Evolutionary conservation across 2,888 invertebrate species (phyloP).

Genomic region (Cheiracanthium punctorium): DNA sequence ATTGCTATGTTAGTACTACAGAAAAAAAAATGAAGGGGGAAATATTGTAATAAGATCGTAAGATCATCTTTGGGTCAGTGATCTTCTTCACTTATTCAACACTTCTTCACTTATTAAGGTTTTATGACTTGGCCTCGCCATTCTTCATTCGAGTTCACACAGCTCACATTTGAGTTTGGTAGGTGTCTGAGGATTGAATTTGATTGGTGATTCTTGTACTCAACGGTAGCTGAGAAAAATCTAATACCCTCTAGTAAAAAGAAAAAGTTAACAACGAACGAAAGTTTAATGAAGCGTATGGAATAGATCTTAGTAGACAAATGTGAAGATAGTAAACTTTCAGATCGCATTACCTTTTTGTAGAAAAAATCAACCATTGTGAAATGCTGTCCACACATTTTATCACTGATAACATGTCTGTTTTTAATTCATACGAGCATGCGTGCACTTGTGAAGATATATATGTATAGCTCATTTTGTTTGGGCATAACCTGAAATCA

Average conservation of each 20-base stretch:
- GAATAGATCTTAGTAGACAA: too few relatives aligned
- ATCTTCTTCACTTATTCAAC: too few relatives aligned
- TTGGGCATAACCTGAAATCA: not conserved
- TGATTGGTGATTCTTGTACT: not conserved
- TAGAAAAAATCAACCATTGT: not conserved
- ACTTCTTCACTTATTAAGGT: conserved; percentile 28
- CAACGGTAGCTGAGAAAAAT: conserved; percentile 15
- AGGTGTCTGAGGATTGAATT: conserved; percentile 34
- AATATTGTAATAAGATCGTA: too few relatives aligned
- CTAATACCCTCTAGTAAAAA: not conserved
- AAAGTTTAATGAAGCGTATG: not conserved
- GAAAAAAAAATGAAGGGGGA: not conserved
- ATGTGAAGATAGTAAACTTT: not conserved
- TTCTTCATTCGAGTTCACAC: conserved; percentile 21
- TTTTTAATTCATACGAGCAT: not conserved
- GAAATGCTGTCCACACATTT: not conserved
- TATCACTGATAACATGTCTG: not conserved
- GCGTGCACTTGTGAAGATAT: not conserved
- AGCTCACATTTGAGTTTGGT: conserved; percentile 25
- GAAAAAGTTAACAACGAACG: not conserved
- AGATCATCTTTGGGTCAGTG: conserved; percentile 51
- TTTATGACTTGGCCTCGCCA: conserved; percentile 7
- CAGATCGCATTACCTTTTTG: not conserved
- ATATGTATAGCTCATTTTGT: not conserved
- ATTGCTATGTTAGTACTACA: conserved; percentile 28